Evolutionary conservation across 2,888 invertebrate species (phyloP).

Genomic region (Noctua janthina): DNA sequence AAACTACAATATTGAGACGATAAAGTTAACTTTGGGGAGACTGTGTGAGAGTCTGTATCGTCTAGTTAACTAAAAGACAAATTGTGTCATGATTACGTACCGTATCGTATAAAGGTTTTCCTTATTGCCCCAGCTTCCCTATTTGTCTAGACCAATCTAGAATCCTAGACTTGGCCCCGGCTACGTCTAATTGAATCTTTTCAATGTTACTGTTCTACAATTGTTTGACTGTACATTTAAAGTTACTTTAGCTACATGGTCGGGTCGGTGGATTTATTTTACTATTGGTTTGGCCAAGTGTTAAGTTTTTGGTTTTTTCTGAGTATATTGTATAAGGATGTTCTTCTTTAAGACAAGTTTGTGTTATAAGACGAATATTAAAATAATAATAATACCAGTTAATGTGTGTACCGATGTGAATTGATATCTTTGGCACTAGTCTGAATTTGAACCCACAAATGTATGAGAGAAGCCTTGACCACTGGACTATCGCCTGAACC

Average conservation of each 20-base stretch:
- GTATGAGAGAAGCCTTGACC: neutral
- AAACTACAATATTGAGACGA: neutral
- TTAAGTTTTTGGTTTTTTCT: neutral
- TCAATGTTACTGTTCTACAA: conserved; percentile 21
- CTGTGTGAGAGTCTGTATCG: too few species aligned
- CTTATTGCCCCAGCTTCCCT: conserved; percentile 9
- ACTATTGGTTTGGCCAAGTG: neutral
- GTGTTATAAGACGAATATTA: neutral
- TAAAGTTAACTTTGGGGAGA: too few species aligned
- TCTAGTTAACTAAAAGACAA: conserved; percentile 23
- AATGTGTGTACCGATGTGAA: too few species aligned
- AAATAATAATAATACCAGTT: neutral
- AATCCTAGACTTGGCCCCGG: neutral
- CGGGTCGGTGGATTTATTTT: neutral
- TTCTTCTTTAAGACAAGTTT: neutral
- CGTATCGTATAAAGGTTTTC: neutral
- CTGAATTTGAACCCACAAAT: neutral
- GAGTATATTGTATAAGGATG: neutral
- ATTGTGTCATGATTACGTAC: conserved; percentile 16
- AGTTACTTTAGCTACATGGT: conserved; percentile 10
- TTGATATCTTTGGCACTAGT: neutral
- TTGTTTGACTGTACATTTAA: conserved; percentile 30
- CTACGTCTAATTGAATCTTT: conserved; percentile 44
- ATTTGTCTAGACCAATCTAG: conserved; percentile 37
- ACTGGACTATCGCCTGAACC: too few species aligned